Percentiles rank a stretch among this genome's conserved stretches.
phyloP scores from a whole-genome alignment of 2,797 vertebrate genomes.

The Schizopygopsis malacanthus region DNA sequence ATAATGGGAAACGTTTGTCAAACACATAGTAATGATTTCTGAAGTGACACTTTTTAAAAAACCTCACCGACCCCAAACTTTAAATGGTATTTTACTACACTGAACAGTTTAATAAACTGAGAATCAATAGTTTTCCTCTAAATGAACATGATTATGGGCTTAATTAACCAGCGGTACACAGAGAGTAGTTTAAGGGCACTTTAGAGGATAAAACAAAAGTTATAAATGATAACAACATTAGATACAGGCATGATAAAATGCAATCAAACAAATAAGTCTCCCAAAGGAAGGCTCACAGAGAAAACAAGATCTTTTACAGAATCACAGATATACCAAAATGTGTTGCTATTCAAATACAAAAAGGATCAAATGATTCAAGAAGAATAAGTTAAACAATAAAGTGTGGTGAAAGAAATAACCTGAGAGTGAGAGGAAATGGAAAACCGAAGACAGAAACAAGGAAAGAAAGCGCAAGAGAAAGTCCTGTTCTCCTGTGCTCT shows the following conservation, averaged over 20 bases:
- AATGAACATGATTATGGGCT: neutral
- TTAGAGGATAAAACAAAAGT: neutral
- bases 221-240: neutral
- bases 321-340: neutral
- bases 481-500: neutral
- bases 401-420: too few species aligned
- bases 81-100: neutral
- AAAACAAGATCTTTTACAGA: neutral
- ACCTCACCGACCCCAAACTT: neutral
- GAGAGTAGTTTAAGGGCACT: neutral
- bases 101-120: neutral
- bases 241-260: neutral
- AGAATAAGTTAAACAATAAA: too few species aligned
- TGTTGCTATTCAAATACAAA: neutral
- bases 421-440: neutral
- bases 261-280: neutral
- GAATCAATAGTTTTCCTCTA: neutral
- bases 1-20: neutral
- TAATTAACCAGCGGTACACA: neutral
- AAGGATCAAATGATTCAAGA: neutral
- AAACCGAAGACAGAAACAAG: neutral
- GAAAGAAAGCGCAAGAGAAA: conserved; percentile 12
- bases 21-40: neutral
- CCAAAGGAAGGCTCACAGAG: neutral
- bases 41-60: neutral